Evolutionary conservation across 2,113 vertebrate species (phyloP).

Genomic region (Campylomormyrus tamandua): DNA sequence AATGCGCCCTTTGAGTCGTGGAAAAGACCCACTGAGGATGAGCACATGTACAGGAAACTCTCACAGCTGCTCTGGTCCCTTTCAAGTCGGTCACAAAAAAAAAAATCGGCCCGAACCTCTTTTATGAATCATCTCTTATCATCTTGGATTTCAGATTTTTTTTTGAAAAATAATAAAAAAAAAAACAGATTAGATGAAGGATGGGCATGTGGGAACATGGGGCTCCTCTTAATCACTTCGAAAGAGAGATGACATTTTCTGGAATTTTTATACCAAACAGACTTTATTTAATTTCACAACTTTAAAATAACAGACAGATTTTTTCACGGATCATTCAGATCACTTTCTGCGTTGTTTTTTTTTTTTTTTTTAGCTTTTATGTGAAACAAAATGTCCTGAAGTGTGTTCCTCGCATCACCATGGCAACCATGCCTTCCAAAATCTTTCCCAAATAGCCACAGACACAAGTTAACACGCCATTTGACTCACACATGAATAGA

Average conservation of each 20-base stretch:
- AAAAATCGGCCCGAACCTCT: background rate
- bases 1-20: background rate
- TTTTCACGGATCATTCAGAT: constrained; percentile 28
- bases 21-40: background rate
- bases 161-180: background rate
- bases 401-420: constrained; percentile 55
- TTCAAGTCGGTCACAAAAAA: background rate
- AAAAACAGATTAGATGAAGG: background rate
- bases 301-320: constrained; percentile 53
- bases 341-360: constrained; percentile 53
- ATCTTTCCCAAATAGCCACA: constrained; percentile 43
- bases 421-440: constrained; percentile 57
- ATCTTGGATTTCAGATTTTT: background rate
- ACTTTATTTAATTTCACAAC: constrained; percentile 32
- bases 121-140: background rate
- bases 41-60: background rate
- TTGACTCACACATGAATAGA: constrained; percentile 10
- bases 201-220: background rate
- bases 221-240: background rate
- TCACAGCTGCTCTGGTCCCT: background rate
- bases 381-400: constrained; percentile 30
- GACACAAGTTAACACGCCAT: constrained; percentile 33
- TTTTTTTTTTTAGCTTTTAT: constrained; percentile 53
- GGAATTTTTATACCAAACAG: background rate
- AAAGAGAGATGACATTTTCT: background rate